Base-by-base conservation (phyloP, 2,113 vertebrate genomes). In the Acrocephalus kingi region DNA sequence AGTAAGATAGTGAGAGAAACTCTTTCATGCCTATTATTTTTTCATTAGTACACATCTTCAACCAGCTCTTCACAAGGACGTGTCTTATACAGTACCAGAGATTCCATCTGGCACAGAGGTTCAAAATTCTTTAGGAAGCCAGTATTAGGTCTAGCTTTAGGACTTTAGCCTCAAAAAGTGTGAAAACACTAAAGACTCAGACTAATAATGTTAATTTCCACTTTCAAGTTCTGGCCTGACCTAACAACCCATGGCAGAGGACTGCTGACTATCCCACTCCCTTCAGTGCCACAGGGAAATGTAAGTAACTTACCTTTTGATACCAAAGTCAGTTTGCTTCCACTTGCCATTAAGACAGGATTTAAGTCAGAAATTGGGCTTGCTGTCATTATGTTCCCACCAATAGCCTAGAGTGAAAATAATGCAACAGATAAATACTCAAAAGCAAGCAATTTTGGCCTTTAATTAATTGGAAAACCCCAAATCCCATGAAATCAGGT, bases 331-430 rank as follows among this genome's bases (percentile, higher is more conserved):
- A 99, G 95, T 85, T 97, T 99, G 93, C 98, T 98, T 76, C 97
- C 95, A 1, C 98, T 98, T 24, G 98, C 99, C 99, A 99, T 99
- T 78, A 99, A 98, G 30, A 99, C 98, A 2, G 99, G 99, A 96
- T 99, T 99, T 90, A 99, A 98, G 96, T 99, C 99, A 30, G 99
- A 99, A 90, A 99, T 99, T 48, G 99, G 99, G 78, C 99, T 99
- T n/a, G 99, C 99, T 2, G 98, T 99, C 98, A 99, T 99, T 96
- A 99, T 98, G 96, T 99, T 99, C 24, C 99, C 99, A 58, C 99
- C 99, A 6, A 99, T 85, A 37, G 99, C 99, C 99, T 99, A 95
- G 63, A 89, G 91, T 23, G 31, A 87, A 43, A 87, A 73, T 7
- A 77, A 87, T 6, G 13, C n/a, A 58, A 39, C 51, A 63, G 13